These are phyloP conservation scores for Turnix velox DNA, from an alignment of 2,113 vertebrate species.

Conservation along the genomic window DNA sequence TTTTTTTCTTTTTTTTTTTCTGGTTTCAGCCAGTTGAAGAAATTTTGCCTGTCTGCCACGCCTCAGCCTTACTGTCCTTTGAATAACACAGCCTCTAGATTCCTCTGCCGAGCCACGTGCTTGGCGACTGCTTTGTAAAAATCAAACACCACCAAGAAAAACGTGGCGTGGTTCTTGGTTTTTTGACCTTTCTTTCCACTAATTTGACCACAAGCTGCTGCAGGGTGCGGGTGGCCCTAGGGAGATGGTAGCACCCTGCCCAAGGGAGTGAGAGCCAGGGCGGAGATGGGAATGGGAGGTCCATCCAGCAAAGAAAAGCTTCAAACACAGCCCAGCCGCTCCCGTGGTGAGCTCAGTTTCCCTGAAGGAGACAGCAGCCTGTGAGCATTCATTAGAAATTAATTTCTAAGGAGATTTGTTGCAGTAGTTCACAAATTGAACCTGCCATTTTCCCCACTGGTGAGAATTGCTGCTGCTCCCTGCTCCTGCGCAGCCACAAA, in stretches of 20 bases:
- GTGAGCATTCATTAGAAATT: neutral
- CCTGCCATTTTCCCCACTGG: neutral
- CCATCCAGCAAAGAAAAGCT: neutral
- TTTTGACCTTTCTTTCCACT: neutral
- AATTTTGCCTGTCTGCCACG: neutral
- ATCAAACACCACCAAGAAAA: neutral
- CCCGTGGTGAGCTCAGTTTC: conserved; percentile 16
- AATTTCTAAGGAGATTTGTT: neutral
- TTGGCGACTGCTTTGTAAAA: neutral
- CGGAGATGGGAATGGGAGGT: conserved; percentile 30
- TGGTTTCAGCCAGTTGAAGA: neutral
- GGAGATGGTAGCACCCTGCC: neutral
- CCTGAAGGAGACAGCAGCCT: conserved; percentile 3
- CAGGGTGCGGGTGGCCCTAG: neutral
- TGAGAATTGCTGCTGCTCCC: neutral
- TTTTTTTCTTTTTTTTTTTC: neutral
- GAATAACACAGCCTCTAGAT: neutral
- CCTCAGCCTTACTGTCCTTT: neutral
- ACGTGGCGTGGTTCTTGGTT: neutral
- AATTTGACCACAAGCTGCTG: neutral
- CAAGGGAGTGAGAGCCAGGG: neutral
- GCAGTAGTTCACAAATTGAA: neutral
- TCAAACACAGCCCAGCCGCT: conserved; percentile 13
- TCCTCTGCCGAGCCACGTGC: neutral
- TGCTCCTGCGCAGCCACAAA: fast-evolving